Conservation (phyloP, 2,888 invertebrate genomes). For the Eubasilissa splendida region DNA sequence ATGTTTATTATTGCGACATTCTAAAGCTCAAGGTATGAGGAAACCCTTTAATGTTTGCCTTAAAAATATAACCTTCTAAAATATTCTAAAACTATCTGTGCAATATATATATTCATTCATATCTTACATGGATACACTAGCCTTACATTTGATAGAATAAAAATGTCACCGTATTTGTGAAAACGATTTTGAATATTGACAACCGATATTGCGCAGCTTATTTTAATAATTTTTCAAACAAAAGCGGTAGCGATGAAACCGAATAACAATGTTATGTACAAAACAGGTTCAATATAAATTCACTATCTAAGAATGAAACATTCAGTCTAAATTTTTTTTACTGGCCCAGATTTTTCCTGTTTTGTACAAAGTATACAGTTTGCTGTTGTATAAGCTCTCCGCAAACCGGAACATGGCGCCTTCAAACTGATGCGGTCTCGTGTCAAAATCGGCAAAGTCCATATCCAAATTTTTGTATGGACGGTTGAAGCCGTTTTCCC, state of each 20-base stretch:
- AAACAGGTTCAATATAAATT: too few species aligned
- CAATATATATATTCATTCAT: background rate
- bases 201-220: too few species aligned
- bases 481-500: constrained; percentile 62
- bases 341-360: constrained; percentile 68
- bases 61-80: constrained; percentile 7
- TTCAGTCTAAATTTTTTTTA: constrained; percentile 19
- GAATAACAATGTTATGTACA: too few species aligned
- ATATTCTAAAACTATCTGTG: background rate
- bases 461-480: constrained; percentile 53
- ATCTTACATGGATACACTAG: constrained; percentile 22
- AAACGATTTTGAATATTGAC: too few species aligned
- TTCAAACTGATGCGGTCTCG: constrained; percentile 69
- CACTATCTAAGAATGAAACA: too few species aligned
- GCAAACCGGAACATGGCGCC: constrained; percentile 71
- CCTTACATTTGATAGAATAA: constrained; percentile 13
- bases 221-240: too few species aligned
- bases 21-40: constrained; percentile 5
- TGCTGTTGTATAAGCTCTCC: constrained; percentile 68
- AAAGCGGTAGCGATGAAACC: too few species aligned
- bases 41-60: background rate
- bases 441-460: constrained; percentile 57
- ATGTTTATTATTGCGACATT: constrained; percentile 32
- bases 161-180: background rate
- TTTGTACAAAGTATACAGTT: constrained; percentile 68